Base-by-base conservation (phyloP, 92 coral and sea anemone genomes). In the Epizoanthus illoricatus region DNA sequence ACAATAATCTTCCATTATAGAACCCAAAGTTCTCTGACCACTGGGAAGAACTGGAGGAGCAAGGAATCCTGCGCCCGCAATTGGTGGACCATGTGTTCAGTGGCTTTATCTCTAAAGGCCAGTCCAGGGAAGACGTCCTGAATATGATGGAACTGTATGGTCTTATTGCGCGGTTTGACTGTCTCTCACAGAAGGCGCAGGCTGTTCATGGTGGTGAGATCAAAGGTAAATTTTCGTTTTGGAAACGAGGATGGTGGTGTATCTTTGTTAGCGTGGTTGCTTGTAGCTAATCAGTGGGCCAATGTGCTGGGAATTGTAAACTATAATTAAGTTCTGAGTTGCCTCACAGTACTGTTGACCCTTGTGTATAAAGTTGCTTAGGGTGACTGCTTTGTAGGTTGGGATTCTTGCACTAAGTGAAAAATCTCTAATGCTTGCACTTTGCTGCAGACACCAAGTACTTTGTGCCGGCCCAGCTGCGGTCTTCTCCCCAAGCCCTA, bases 381-480 rank as follows among this genome's bases (percentile, higher is more conserved):
- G 36, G 36, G 36, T 28, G 36, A 28, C 36, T 28, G 36, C 36
- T 28, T 28, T 28, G 36, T 28, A 28, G 36, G 36, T 28, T 28
- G 36, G 36, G 36, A 28, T 28, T 28, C 54, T 2, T 47, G 7
- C 5, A 47, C 54, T 47, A 47, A 65, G 40, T 65, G 61, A 11
- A 17, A 39, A 11, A 3, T 5, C 10, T 15, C 47, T 36, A 13
- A 20, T 15, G 1, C 19, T 28, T 68, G 73, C 42, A 8, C 12
- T 54, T 33, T 74, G 80, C 45, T 23, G 16, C 58, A 64, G 80
- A 68, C 54, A 86, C 78, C 33, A 85, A 80, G 71, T 92, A 92
- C 42, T 92, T 92, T 55, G 97, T 92, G 5, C 97, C 97, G 18
- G 94, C 97, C 3, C 97, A 92, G 79, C 89, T 92, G 17, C 72